phyloP scores from a whole-genome alignment of 1,140 invertebrate species.

The Zeugodacus cucurbitae region DNA sequence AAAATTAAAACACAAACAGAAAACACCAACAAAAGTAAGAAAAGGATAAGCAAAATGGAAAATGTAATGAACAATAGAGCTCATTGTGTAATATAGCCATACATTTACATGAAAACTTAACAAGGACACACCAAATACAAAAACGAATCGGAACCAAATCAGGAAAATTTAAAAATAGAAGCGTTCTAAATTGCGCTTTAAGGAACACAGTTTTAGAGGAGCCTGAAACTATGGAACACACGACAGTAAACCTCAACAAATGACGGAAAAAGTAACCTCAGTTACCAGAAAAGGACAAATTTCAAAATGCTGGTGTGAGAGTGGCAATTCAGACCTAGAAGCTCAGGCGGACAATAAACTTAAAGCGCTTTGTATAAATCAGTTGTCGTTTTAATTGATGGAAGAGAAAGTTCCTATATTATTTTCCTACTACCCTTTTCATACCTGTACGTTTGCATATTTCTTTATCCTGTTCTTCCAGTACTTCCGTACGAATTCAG shows the following conservation, averaged over 20 bases:
- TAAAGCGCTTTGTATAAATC: conserved; percentile 69
- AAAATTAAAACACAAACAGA: not conserved
- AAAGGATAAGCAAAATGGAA: not conserved
- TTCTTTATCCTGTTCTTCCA: conserved; percentile 73
- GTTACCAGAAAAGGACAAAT: not conserved
- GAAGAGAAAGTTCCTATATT: not conserved
- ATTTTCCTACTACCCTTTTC: conserved; percentile 64
- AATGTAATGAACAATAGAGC: not conserved
- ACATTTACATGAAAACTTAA: not conserved
- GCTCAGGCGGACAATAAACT: conserved; percentile 83
- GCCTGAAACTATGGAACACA: not conserved
- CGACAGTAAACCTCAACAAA: not conserved
- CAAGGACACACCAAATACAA: not conserved
- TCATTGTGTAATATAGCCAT: too few relatives aligned
- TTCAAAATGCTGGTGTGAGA: not conserved
- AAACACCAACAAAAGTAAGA: not conserved
- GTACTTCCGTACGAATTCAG: too few relatives aligned
- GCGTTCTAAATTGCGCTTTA: not conserved
- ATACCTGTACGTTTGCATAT: conserved; percentile 69
- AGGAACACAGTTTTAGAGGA: not conserved
- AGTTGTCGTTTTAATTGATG: conserved; percentile 58
- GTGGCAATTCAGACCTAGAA: conserved; percentile 68
- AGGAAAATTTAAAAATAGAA: not conserved
- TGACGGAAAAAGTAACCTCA: not conserved
- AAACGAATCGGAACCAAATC: not conserved